Conservation (phyloP, 2,888 invertebrate genomes). For the Bombyx huttoni region DNA sequence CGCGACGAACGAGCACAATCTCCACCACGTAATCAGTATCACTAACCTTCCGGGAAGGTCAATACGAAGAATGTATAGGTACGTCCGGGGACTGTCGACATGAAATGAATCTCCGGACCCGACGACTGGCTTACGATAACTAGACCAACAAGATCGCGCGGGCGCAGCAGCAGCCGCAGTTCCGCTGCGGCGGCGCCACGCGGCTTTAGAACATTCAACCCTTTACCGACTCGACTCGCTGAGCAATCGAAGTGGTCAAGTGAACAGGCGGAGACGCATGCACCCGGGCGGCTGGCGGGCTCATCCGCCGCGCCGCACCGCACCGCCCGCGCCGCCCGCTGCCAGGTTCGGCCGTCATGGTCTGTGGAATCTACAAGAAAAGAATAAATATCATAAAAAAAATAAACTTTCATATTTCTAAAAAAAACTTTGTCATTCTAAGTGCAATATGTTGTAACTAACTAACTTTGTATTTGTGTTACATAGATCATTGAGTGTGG, state of each 20-base stretch:
- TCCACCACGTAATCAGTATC: constrained; percentile 62
- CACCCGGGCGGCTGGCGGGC: not conserved
- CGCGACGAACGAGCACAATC: constrained; percentile 46
- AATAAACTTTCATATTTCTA: too few species aligned
- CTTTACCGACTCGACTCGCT: constrained; percentile 49
- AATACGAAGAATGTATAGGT: constrained; percentile 71
- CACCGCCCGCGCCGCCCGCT: constrained; percentile 11
- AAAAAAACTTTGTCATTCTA: too few species aligned
- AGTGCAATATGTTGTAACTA: too few species aligned
- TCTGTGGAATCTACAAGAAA: constrained; percentile 57
- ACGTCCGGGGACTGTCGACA: constrained; percentile 62
- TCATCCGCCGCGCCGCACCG: constrained; percentile 11
- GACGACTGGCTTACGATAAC: constrained; percentile 45
- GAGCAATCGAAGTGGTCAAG: constrained; percentile 29
- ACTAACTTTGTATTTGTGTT: too few species aligned
- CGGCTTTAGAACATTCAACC: constrained; percentile 61
- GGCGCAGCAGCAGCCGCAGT: constrained; percentile 38
- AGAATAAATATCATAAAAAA: not conserved
- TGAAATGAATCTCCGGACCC: constrained; percentile 48
- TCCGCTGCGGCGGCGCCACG: constrained; percentile 36
- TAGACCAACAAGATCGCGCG: constrained; percentile 49
- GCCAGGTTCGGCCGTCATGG: constrained; percentile 63
- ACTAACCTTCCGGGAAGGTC: constrained; percentile 71
- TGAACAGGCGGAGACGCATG: not conserved
- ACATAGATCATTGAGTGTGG: too few species aligned